Conservation (phyloP, 2,888 invertebrate species). For the Callinectes sapidus region DNA sequence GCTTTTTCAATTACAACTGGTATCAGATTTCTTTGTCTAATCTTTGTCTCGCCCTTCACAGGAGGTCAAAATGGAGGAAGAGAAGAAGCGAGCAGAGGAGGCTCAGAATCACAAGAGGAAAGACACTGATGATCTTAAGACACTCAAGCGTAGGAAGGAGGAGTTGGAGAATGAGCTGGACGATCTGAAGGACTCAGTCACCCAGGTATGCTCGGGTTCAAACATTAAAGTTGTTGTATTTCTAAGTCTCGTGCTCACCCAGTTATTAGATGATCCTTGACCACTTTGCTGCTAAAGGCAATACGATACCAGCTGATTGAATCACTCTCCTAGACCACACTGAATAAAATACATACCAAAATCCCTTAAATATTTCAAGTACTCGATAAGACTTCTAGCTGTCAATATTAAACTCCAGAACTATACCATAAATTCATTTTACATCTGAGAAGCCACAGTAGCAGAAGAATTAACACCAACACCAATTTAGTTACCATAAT, state of each 20-base stretch:
- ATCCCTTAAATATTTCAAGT: too few species aligned
- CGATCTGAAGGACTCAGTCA: constrained; percentile 59
- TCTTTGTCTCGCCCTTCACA: constrained; percentile 28
- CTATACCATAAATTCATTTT: too few species aligned
- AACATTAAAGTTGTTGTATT: background rate
- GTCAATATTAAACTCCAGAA: too few species aligned
- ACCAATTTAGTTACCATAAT: too few species aligned
- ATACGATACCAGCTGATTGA: too few species aligned
- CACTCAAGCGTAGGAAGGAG: constrained; percentile 56
- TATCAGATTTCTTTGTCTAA: background rate
- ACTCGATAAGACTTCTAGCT: too few species aligned
- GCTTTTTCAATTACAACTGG: background rate
- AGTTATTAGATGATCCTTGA: too few species aligned
- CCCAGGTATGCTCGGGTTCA: constrained; percentile 41
- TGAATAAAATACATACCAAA: too few species aligned
- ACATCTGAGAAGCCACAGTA: too few species aligned
- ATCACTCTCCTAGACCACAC: too few species aligned
- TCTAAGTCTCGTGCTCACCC: background rate
- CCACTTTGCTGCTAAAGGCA: too few species aligned
- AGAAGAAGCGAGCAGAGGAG: constrained; percentile 61
- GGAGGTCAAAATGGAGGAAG: constrained; percentile 67
- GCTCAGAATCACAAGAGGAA: constrained; percentile 47
- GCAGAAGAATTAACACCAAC: too few species aligned
- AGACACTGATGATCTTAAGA: constrained; percentile 58
- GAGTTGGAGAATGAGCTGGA: constrained; percentile 56